phyloP scores from a whole-genome alignment of 2,113 vertebrate genomes.

The Colaptes auratus region DNA sequence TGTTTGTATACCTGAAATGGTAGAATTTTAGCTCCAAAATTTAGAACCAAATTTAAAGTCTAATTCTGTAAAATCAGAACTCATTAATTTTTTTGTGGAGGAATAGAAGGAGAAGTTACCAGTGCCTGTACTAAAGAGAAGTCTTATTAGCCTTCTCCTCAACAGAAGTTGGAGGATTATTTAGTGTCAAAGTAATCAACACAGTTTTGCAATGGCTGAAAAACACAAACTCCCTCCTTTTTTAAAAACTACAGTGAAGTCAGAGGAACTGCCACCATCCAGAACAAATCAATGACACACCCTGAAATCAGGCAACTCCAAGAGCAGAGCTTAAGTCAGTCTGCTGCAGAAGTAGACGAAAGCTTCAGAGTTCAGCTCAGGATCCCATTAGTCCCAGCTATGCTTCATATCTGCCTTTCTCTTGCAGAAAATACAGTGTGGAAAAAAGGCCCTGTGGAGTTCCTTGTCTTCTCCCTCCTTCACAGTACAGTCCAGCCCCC shows the following conservation, averaged over 20 bases:
- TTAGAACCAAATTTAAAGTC: neutral
- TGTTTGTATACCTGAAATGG: neutral
- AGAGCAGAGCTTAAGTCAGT: neutral
- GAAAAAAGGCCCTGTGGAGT: neutral
- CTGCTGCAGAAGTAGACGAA: neutral
- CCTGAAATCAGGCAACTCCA: constrained; percentile 30
- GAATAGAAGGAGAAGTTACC: neutral
- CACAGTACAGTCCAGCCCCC: neutral
- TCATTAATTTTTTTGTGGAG: neutral
- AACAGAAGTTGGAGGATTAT: neutral
- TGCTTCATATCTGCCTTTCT: neutral
- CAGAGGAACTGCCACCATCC: constrained; percentile 32
- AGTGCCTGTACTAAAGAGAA: neutral
- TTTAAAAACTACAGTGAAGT: neutral
- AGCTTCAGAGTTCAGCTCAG: constrained; percentile 39
- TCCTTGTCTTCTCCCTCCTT: neutral
- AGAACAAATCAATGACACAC: constrained; percentile 57
- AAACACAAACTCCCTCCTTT: neutral
- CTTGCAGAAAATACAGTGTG: neutral
- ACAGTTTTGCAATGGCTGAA: neutral
- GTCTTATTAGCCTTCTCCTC: neutral
- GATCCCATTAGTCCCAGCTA: constrained; percentile 22
- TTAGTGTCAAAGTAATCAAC: neutral
- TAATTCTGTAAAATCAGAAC: neutral
- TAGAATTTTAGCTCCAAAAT: neutral